Conservation (phyloP, 2,888 invertebrate genomes). For the Blastobasis adustella region DNA sequence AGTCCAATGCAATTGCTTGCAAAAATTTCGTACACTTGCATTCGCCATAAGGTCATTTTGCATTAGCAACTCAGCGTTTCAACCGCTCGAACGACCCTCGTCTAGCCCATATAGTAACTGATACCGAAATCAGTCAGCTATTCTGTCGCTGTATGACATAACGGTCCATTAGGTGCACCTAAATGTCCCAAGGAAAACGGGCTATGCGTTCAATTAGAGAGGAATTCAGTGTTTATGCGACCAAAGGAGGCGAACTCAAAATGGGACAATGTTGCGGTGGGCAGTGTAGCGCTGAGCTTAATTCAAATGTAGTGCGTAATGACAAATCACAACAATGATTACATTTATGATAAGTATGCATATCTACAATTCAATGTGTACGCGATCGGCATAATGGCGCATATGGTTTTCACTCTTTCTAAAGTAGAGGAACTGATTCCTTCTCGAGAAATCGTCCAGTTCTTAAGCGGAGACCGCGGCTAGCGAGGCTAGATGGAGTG, state of each 20-base stretch:
- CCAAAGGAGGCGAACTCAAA: conserved; percentile 13
- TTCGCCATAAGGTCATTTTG: conserved; percentile 31
- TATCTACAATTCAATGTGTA: too few relatives aligned
- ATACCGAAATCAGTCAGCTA: conserved; percentile 7
- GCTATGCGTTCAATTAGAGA: conserved; percentile 27
- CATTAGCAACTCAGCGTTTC: conserved; percentile 10
- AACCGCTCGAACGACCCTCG: background rate
- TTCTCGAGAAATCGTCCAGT: too few relatives aligned
- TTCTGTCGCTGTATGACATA: background rate
- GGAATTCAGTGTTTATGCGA: conserved; percentile 25
- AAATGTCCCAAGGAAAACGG: conserved; percentile 26
- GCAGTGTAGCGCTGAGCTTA: background rate
- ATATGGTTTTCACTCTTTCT: too few relatives aligned
- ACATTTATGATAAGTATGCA: too few relatives aligned
- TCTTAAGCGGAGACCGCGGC: too few relatives aligned
- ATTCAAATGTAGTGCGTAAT: too few relatives aligned
- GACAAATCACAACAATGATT: too few relatives aligned
- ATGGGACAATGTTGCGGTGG: conserved; percentile 4
- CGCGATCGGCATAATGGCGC: too few relatives aligned
- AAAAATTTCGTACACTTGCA: conserved; percentile 7
- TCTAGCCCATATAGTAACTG: conserved; percentile 3
- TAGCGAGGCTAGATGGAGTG: too few relatives aligned
- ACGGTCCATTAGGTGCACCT: conserved; percentile 12
- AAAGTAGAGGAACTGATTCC: too few relatives aligned
- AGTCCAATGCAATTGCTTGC: background rate